These are phyloP conservation scores for Barypeithes pellucidus DNA, from an alignment of 2,888 invertebrate species.

Conservation along the genomic window DNA sequence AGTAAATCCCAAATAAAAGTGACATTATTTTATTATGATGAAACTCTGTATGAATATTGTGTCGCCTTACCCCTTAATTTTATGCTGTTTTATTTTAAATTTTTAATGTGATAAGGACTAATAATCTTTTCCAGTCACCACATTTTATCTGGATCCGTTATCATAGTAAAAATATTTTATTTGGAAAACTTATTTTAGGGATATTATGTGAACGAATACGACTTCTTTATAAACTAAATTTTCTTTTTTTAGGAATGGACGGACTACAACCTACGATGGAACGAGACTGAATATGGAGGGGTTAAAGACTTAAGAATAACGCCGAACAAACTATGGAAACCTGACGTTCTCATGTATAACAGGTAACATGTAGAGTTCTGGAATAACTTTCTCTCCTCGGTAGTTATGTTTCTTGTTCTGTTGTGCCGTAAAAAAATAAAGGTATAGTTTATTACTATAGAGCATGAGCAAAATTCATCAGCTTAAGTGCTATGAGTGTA, in stretches of 20 bases:
- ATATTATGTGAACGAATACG: too few relatives aligned
- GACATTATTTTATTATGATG: too few relatives aligned
- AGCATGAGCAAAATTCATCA: constrained; percentile 9
- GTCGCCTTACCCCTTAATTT: too few relatives aligned
- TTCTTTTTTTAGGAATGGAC: constrained; percentile 99
- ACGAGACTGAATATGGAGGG: constrained; percentile 94
- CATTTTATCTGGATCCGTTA: too few relatives aligned
- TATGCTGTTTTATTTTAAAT: too few relatives aligned
- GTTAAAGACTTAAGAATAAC: constrained; percentile 96
- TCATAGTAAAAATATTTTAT: too few relatives aligned
- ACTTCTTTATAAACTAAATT: too few relatives aligned
- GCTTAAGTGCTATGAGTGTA: constrained; percentile 1
- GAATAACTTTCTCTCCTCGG: constrained; percentile 8
- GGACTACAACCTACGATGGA: constrained; percentile 98
- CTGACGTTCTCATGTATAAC: constrained; percentile 99
- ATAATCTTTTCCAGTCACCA: too few relatives aligned
- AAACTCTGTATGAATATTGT: too few relatives aligned
- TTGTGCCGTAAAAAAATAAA: neutral
- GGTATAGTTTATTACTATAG: constrained; percentile 2
- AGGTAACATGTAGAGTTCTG: constrained; percentile 78
- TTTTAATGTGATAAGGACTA: too few relatives aligned
- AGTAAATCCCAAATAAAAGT: too few relatives aligned
- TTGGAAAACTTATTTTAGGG: too few relatives aligned
- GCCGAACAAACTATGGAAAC: constrained; percentile 97
- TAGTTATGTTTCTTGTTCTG: constrained; percentile 2